Evolutionary conservation across 1,140 invertebrate genomes (phyloP), one percentile per base, ranked within the genome.

Genomic region (Leptopilina clavipes): DNA sequence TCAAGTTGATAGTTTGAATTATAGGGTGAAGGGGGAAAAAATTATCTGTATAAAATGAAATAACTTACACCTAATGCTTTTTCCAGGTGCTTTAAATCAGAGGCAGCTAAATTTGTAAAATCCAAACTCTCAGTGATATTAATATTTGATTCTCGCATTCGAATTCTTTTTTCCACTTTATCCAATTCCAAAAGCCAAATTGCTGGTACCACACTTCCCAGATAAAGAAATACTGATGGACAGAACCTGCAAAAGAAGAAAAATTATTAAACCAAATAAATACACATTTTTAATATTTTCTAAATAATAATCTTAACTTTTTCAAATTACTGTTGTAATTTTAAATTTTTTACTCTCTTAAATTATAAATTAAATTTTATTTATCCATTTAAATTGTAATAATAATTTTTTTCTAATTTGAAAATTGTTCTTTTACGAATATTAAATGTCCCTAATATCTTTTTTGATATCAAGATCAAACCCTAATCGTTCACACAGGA

Each of bases 161-260:
- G 91, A 56, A 94, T 80, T 22, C 94, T 85, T 22, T 92, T 91
- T 73, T 95, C 94, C 6, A 96, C 94, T 88, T 96, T 96, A 83
- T 96, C 95, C 71, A 97, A 89, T 87, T 97, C 95, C 65, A 97
- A 86, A 1, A 97, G 90, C 95, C 95, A 96, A 86, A 96, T 96
- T 9, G 95, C 94, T 0, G 96, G 96, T 1, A 96, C 95, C 59
- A 96, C 94, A 82, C 94, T 94, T 48, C 93, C 93, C 25, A 96
- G 89, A 83, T 96, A 96, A 14, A 96, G 91, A 89, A 96, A 96
- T 0, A 97, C 95, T 1, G 95, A 96, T 18, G 96, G 95, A 81
- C 95, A 97, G 89, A 97, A 96, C 95, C 95, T 96, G 86, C 11
- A 78, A 70, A 74, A 72, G 7, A 40, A 40, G 7, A 3, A 8